Conservation (phyloP, 2,888 invertebrate species). For the Ochropacha duplaris region DNA sequence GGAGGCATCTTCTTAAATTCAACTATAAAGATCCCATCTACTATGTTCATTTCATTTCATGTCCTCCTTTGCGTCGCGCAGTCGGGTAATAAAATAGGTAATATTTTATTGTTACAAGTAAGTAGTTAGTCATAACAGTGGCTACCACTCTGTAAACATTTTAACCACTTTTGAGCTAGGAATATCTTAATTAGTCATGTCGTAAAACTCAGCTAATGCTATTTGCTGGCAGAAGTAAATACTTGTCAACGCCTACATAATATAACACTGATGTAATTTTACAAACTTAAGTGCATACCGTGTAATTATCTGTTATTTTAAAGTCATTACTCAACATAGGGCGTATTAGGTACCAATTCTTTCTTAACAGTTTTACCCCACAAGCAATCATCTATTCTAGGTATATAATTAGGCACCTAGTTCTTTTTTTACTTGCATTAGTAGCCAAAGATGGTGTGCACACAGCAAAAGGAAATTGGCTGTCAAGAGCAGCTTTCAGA, state of each 20-base stretch:
- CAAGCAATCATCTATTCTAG: no score
- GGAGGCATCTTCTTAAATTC: no score
- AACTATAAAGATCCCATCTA: no score
- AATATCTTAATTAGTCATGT: background rate
- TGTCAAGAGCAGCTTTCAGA: no score
- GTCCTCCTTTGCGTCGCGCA: no score
- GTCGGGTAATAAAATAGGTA: background rate
- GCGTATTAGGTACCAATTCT: background rate
- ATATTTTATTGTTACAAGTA: background rate
- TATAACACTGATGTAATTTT: background rate
- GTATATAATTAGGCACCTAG: no score
- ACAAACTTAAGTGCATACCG: background rate
- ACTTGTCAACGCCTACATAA: background rate
- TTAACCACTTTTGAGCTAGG: background rate
- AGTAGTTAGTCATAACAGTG: background rate
- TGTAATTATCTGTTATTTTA: background rate
- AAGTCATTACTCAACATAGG: background rate
- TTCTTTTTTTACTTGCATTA: no score
- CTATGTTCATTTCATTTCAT: no score
- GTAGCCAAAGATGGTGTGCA: no score
- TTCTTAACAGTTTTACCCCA: no score
- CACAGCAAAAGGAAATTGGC: no score
- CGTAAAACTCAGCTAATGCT: background rate
- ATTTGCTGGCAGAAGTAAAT: background rate
- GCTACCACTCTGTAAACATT: background rate